These are phyloP conservation scores for Xenopus laevis DNA, from an alignment of 2,113 vertebrate species.

Conservation along the genomic window DNA sequence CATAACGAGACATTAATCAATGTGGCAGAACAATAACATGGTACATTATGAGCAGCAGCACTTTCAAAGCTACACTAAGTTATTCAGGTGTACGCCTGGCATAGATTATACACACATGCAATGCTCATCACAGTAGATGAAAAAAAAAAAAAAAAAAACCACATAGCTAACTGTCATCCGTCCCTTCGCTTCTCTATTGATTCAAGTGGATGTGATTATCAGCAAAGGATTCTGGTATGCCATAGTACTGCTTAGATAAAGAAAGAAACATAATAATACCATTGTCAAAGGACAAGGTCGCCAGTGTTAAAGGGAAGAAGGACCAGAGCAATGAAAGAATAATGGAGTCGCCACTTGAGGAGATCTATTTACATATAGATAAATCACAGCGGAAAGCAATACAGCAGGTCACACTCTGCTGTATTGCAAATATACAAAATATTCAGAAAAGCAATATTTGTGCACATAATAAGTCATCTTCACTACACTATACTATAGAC, in stretches of 20 bases:
- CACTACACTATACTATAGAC: no score
- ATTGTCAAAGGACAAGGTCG: no score
- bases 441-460: no score
- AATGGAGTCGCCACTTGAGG: no score
- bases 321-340: no score
- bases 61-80: slow-evolving; percentile 19
- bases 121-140: slow-evolving; percentile 9
- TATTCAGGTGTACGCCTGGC: slow-evolving; percentile 28
- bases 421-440: no score
- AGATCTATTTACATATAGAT: no score
- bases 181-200: slow-evolving; percentile 18
- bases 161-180: slow-evolving; percentile 16
- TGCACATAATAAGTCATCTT: no score
- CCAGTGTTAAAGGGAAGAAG: no score
- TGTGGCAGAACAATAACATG: slow-evolving; percentile 33
- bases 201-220: slow-evolving; percentile 2
- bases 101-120: slow-evolving; percentile 36
- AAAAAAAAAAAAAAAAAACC: slow-evolving; percentile 13
- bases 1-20: slow-evolving; percentile 43
- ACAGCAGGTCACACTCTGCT: no score
- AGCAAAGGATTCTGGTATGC: not conserved
- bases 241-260: not conserved
- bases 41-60: slow-evolving; percentile 31
- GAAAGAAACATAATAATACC: not conserved
- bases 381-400: no score